Conservation (phyloP, 2,113 vertebrate genomes). For the Carassius auratus region DNA sequence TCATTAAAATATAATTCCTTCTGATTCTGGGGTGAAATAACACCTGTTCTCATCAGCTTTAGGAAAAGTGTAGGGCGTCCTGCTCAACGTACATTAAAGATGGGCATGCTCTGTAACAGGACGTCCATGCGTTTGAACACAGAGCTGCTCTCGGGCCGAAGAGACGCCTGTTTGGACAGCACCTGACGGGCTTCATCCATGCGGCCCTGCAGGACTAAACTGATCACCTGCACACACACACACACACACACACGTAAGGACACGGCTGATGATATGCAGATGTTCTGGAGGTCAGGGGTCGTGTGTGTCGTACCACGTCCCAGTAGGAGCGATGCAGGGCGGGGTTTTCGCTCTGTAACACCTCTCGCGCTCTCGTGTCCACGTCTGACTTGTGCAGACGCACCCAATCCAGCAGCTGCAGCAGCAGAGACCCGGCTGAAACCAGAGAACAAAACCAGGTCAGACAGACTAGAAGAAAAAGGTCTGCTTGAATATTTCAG, state of each 20-base stretch:
- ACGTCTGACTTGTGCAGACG: slow-evolving; percentile 89
- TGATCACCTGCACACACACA: slow-evolving; percentile 77
- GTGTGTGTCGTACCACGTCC: slow-evolving; percentile 81
- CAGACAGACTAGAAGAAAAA: neutral
- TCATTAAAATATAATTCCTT: no score
- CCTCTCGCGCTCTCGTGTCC: slow-evolving; percentile 83
- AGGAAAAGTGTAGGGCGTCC: neutral
- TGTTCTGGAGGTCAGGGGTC: neutral
- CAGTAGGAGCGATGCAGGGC: slow-evolving; percentile 86
- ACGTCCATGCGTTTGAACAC: slow-evolving; percentile 86
- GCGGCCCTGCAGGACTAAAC: slow-evolving; percentile 91
- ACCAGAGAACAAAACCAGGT: neutral
- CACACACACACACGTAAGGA: neutral
- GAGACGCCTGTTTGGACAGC: slow-evolving; percentile 83
- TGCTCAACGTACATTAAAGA: slow-evolving; percentile 81
- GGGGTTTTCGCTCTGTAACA: slow-evolving; percentile 89
- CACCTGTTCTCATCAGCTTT: no score
- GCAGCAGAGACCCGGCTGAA: slow-evolving; percentile 86
- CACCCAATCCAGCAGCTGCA: slow-evolving; percentile 94
- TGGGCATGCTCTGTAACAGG: slow-evolving; percentile 92
- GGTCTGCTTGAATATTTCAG: neutral
- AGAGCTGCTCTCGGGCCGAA: slow-evolving; percentile 74
- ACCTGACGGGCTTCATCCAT: slow-evolving; percentile 91
- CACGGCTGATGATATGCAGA: no score
- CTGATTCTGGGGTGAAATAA: no score